A percentile compares a stretch with the other conserved stretches of the same genome.
These are phyloP conservation scores for Epinotia brunnichana DNA, from an alignment of 2,888 invertebrate genomes.

Conservation along the genomic window DNA sequence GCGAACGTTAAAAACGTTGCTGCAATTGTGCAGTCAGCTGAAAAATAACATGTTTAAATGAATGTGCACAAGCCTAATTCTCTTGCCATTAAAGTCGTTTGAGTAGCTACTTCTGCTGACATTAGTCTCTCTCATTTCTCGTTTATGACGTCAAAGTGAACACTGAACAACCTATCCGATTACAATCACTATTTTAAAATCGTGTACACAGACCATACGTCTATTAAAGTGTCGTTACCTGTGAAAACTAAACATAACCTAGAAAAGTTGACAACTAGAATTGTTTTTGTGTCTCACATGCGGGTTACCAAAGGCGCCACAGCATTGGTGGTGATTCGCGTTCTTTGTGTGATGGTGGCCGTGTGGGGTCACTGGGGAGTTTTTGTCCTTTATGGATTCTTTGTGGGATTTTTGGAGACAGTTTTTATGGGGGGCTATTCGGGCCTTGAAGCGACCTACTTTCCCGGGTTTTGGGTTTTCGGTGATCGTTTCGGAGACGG, in stretches of 20 bases:
- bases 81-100: background rate
- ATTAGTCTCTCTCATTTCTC: background rate
- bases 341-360: slow-evolving; percentile 78
- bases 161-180: background rate
- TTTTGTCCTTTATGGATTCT: slow-evolving; percentile 58
- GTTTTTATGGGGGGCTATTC: slow-evolving; percentile 71
- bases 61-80: background rate
- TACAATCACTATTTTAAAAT: background rate
- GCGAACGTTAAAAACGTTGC: background rate
- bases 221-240: slow-evolving; percentile 22
- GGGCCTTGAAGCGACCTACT: slow-evolving; percentile 71
- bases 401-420: slow-evolving; percentile 61
- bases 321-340: slow-evolving; percentile 79
- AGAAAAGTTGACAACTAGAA: slow-evolving; percentile 74
- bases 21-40: background rate
- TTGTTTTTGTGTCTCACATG: slow-evolving; percentile 77
- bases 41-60: background rate
- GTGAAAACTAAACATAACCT: slow-evolving; percentile 44
- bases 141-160: background rate
- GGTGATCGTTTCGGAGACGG: slow-evolving; percentile 56
- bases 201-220: background rate
- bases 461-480: slow-evolving; percentile 68
- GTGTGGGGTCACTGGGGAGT: slow-evolving; percentile 62
- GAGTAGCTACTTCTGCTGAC: too few species aligned
- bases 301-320: slow-evolving; percentile 79